Evolutionary conservation across 2,888 invertebrate genomes (phyloP).

Genomic region (Endotricha flammealis): DNA sequence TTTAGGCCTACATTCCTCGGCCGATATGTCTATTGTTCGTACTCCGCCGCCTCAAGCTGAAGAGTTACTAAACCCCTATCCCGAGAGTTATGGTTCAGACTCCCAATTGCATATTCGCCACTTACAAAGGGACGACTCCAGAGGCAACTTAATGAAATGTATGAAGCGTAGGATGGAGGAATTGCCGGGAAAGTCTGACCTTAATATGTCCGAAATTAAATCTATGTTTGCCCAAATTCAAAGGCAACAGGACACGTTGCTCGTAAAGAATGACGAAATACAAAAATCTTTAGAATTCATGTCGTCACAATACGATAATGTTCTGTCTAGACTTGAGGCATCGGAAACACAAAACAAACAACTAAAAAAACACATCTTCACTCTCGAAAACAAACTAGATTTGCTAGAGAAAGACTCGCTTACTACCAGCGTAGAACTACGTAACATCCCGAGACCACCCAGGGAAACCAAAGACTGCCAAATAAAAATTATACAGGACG

Average conservation of each 20-base stretch:
- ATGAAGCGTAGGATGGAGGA: no score
- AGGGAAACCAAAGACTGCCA: neutral
- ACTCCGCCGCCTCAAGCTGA: no score
- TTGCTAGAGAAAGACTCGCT: neutral
- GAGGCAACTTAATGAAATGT: no score
- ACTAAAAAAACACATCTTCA: neutral
- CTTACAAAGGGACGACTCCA: no score
- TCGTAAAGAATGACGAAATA: neutral
- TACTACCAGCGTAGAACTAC: neutral
- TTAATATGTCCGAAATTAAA: neutral
- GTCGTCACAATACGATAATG: neutral
- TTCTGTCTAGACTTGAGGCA: neutral
- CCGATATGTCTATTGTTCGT: no score
- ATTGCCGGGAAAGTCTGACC: no score
- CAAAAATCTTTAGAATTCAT: neutral
- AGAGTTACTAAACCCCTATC: no score
- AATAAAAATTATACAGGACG: no score
- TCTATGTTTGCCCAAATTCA: neutral
- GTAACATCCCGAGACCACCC: neutral
- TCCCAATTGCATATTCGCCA: no score
- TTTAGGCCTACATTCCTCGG: no score
- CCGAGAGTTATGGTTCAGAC: no score
- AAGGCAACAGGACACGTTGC: neutral
- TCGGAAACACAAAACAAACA: neutral
- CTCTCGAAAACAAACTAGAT: neutral